A percentile compares a stretch with the other conserved stretches of the same genome.
These are phyloP conservation scores for Microctonus brassicae DNA, from an alignment of 2,888 invertebrate genomes.

Conservation along the genomic window DNA sequence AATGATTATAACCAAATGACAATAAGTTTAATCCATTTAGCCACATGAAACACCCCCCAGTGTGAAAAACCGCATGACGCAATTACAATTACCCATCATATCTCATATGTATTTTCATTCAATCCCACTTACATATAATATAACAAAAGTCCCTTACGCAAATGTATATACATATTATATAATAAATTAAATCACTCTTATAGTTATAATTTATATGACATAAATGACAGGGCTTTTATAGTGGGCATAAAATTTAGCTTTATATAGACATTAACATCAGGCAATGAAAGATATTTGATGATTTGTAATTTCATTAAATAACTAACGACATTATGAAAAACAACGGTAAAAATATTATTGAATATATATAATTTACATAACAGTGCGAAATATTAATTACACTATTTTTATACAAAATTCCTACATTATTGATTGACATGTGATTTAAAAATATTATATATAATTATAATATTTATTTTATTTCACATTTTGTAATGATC, in stretches of 20 bases:
- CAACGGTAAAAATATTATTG: background rate
- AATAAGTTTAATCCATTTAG: constrained; percentile 54
- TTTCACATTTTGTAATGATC: background rate
- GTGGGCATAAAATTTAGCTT: too few species aligned
- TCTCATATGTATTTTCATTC: constrained; percentile 24
- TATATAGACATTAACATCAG: too few species aligned
- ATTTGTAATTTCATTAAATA: background rate
- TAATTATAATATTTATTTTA: too few species aligned
- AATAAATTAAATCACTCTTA: background rate
- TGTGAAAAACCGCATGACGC: constrained; percentile 44
- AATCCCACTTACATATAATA: background rate
- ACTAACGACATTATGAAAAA: background rate
- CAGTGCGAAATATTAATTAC: too few species aligned
- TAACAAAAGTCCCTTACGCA: constrained; percentile 6
- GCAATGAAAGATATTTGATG: too few species aligned
- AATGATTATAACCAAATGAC: constrained; percentile 27
- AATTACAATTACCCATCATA: constrained; percentile 38
- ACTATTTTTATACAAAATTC: too few species aligned
- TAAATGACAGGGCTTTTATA: background rate
- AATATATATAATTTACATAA: too few species aligned
- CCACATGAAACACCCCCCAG: constrained; percentile 49
- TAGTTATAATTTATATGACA: background rate
- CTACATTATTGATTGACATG: too few species aligned
- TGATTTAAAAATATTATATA: too few species aligned
- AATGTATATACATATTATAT: too few species aligned